Percentiles rank a stretch among this genome's conserved stretches.
phyloP scores from a whole-genome alignment of 2,888 invertebrate species.

The Ditula angustiorana region DNA sequence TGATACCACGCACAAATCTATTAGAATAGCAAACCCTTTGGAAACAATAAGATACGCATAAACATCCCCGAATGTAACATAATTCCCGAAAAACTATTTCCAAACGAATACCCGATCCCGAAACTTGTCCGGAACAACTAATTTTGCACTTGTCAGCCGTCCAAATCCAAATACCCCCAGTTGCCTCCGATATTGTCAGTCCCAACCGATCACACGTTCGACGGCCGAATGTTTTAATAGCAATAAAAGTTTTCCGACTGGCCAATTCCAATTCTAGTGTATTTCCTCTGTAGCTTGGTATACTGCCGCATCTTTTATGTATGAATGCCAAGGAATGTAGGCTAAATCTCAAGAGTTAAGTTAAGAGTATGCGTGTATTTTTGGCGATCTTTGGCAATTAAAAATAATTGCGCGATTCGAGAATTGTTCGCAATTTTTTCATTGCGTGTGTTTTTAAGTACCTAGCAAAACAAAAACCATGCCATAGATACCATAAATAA shows the following conservation, averaged over 20 bases:
- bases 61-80: constrained; percentile 3
- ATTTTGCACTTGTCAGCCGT: constrained; percentile 44
- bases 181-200: constrained; percentile 34
- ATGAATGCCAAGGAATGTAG: constrained; percentile 7
- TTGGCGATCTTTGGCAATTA: neutral
- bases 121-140: constrained; percentile 43
- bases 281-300: constrained; percentile 22
- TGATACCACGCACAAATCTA: no score
- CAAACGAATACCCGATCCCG: constrained; percentile 27
- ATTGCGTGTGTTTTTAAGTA: no score
- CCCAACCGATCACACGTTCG: constrained; percentile 38
- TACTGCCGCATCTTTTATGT: constrained; percentile 38
- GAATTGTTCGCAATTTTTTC: neutral
- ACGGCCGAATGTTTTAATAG: constrained; percentile 45
- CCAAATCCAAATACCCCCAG: constrained; percentile 29
- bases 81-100: constrained; percentile 38
- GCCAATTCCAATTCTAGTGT: constrained; percentile 38
- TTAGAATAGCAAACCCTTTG: neutral
- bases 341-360: neutral
- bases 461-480: no score
- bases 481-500: no score
- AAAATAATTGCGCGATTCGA: neutral
- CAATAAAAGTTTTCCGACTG: constrained; percentile 47
- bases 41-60: neutral
- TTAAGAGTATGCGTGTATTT: neutral